These are phyloP conservation scores for Anolis carolinensis DNA, from an alignment of 2,113 vertebrate genomes.

Conservation along the genomic window DNA sequence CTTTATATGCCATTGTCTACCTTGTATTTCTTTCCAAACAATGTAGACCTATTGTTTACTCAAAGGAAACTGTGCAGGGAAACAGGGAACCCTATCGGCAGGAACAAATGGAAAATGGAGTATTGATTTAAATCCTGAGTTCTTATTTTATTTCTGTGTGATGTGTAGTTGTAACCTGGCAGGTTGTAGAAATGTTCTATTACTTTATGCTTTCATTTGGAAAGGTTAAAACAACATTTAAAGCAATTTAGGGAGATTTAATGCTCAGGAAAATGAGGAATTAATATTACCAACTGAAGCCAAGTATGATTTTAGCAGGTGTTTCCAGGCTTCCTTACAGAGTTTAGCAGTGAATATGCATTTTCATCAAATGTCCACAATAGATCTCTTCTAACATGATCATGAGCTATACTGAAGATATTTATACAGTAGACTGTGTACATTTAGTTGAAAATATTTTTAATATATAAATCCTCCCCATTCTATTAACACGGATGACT, in stretches of 20 bases:
- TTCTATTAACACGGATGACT: not conserved
- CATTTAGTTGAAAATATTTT: not conserved
- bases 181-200: not conserved
- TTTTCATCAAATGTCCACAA: not conserved
- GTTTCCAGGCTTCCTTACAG: slow-evolving; percentile 7
- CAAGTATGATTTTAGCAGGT: not conserved
- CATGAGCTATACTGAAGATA: not conserved
- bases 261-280: slow-evolving; percentile 32
- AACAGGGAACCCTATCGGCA: slow-evolving; percentile 25
- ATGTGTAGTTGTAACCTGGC: not conserved
- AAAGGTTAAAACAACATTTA: slow-evolving; percentile 41
- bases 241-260: slow-evolving; percentile 25
- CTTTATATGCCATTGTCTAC: slow-evolving; percentile 71
- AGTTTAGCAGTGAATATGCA: not conserved
- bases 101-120: slow-evolving; percentile 7
- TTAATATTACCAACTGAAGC: not conserved
- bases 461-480: not conserved
- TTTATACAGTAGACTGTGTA: not conserved
- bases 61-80: slow-evolving; percentile 21
- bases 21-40: slow-evolving; percentile 48
- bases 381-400: not conserved
- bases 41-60: slow-evolving; percentile 20
- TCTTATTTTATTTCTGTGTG: slow-evolving; percentile 20
- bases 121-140: slow-evolving; percentile 31
- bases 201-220: slow-evolving; percentile 12